These are phyloP conservation scores for Choreutis nemorana DNA, from an alignment of 2,888 invertebrate genomes.

Conservation along the genomic window DNA sequence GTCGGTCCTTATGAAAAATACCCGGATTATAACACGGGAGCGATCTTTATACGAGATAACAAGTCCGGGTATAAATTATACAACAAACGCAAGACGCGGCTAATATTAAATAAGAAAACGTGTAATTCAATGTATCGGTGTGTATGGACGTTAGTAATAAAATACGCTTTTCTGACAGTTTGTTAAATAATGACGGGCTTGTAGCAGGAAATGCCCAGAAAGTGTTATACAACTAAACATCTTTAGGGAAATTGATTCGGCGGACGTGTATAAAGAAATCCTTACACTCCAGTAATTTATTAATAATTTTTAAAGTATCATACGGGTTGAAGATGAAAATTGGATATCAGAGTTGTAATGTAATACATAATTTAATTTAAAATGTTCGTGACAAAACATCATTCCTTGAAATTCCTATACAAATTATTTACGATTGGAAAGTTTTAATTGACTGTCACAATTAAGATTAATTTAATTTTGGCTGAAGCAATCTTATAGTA, in stretches of 20 bases:
- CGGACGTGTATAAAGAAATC: too few relatives aligned
- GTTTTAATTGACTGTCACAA: too few relatives aligned
- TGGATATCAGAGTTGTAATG: too few relatives aligned
- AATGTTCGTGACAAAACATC: constrained; percentile 23
- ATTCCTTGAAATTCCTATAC: too few relatives aligned
- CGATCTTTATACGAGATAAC: constrained; percentile 56
- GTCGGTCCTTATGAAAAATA: constrained; percentile 55
- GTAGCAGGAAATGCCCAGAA: constrained; percentile 57
- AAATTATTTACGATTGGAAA: too few relatives aligned
- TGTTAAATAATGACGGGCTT: constrained; percentile 63
- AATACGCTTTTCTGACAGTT: constrained; percentile 63
- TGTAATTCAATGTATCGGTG: constrained; percentile 60
- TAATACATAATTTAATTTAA: constrained; percentile 1
- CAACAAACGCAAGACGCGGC: constrained; percentile 56
- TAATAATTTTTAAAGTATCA: too few relatives aligned
- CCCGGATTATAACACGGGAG: constrained; percentile 59
- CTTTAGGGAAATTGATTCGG: too few relatives aligned
- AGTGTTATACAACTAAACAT: too few relatives aligned
- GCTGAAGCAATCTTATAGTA: too few relatives aligned
- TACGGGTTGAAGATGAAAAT: too few relatives aligned
- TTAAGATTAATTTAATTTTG: too few relatives aligned
- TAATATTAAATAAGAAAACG: constrained; percentile 65
- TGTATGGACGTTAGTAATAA: constrained; percentile 46
- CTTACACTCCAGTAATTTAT: too few relatives aligned
- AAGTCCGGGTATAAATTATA: constrained; percentile 58